These are phyloP conservation scores for Orcinus orca DNA, from an alignment of 2,113 vertebrate genomes.

Conservation along the genomic window DNA sequence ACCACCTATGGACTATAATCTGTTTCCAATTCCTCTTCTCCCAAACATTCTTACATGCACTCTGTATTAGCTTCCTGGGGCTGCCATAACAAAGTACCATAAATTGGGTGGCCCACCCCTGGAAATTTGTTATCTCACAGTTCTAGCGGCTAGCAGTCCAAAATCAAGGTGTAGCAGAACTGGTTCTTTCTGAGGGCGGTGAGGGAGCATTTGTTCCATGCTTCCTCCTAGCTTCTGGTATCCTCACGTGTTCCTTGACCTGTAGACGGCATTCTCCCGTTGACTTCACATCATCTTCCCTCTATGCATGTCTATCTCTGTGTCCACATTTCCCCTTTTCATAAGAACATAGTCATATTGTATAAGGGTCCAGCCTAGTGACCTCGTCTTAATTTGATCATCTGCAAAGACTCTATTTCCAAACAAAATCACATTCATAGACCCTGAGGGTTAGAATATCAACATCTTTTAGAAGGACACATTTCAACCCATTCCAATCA, in stretches of 20 bases:
- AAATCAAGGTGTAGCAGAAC: neutral
- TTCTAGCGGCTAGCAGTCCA: neutral
- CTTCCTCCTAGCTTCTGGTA: neutral
- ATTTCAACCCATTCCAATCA: neutral
- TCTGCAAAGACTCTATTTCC: neutral
- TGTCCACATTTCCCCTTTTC: neutral
- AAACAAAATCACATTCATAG: neutral
- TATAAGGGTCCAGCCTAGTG: neutral
- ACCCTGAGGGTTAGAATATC: neutral
- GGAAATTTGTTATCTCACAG: neutral
- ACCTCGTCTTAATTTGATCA: neutral
- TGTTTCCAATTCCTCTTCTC: neutral
- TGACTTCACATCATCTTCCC: neutral
- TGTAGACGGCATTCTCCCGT: neutral
- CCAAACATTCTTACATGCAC: too few species aligned
- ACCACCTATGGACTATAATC: rapidly evolving
- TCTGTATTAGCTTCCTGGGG: neutral
- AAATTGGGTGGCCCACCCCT: neutral
- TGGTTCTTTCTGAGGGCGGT: neutral
- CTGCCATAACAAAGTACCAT: neutral
- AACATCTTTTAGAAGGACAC: neutral
- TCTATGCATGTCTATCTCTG: neutral
- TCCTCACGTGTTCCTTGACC: neutral
- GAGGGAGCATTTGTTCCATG: neutral
- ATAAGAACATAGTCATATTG: neutral